These are phyloP conservation scores for Volucella zonaria DNA, from an alignment of 2,888 invertebrate species.

Conservation along the genomic window DNA sequence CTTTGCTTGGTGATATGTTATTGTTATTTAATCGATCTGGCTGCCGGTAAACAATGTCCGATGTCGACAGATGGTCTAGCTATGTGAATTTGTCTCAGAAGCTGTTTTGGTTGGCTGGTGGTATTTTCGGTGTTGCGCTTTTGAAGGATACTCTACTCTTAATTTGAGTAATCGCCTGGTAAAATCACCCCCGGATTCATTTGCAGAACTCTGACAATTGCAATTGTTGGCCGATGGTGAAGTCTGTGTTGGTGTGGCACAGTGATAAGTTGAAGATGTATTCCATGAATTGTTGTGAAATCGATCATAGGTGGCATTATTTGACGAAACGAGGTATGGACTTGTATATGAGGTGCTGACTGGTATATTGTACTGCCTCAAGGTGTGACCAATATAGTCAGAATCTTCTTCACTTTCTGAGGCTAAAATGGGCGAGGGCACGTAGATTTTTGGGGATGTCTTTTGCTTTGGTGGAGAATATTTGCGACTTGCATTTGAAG, in stretches of 20 bases:
- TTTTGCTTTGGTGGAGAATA: constrained; percentile 55
- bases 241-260: no score
- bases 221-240: no score
- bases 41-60: constrained; percentile 72
- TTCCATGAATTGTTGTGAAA: constrained; percentile 57
- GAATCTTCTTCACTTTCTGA: constrained; percentile 78
- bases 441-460: constrained; percentile 78
- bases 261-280: constrained; percentile 53
- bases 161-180: constrained; percentile 83
- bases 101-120: constrained; percentile 50
- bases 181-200: constrained; percentile 88
- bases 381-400: constrained; percentile 71
- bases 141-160: constrained; percentile 70
- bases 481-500: constrained; percentile 27
- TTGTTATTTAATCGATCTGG: constrained; percentile 56
- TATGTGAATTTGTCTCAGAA: constrained; percentile 62
- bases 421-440: constrained; percentile 78
- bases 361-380: constrained; percentile 68
- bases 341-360: constrained; percentile 57
- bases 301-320: constrained; percentile 63
- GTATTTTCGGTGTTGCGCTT: constrained; percentile 40
- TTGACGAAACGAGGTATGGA: constrained; percentile 54
- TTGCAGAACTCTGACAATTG: constrained; percentile 80
- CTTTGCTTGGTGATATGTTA: constrained; percentile 75
- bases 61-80: constrained; percentile 55